Evolutionary conservation across 2,113 vertebrate genomes (phyloP), one percentile per base, ranked within the genome.

Genomic region (Hepsetus odoe): DNA sequence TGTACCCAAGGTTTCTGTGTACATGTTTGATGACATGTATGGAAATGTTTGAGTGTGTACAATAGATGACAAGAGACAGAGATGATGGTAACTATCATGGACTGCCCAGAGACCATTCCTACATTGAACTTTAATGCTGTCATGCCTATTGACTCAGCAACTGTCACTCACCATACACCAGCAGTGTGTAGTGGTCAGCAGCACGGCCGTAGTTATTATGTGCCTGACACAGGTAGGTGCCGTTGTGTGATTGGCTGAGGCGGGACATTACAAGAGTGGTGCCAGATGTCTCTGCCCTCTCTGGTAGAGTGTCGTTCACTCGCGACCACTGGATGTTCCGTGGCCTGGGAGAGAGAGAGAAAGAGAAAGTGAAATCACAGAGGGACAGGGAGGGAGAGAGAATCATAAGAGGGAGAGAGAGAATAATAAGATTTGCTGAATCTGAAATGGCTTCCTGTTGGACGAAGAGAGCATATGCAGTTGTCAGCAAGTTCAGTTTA

Each of bases 191-290:
- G 80, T 95, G 94, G 87, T 96, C 96, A 2, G 94, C 94, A 24
- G 96, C 94, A 0, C 95, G 94, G 55, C 96, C 96, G 6, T 91
- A 95, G 85, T 96, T 93, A 85, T 96, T 97, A 32, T 93, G 93
- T n/a, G 95, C 94, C 86, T 96, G 93, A 84, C 96, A 97, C 64
- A 94, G 86, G 90, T 96, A 97, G 32, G 95, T 96, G 72, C 96
- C 95, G 4, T 97, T 96, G 86, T 97, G 94, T 5, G 94, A 91
- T 1, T 94, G 92, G 83, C 91, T 95, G 80, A 97, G 93, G 20
- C 93, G 93, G 0, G 94, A 92, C 72, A 97, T 89, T 40, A 93
- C 94, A 24, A 97, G 90, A 30, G 92, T 93, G 79, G 94, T 92
- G 3, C 93, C 95, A 0, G 92, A 87, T 0, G 91, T 90, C 85